Evolutionary conservation across 2,888 invertebrate genomes (phyloP), one percentile per base, ranked within the genome.

Genomic region (Nebria salina): DNA sequence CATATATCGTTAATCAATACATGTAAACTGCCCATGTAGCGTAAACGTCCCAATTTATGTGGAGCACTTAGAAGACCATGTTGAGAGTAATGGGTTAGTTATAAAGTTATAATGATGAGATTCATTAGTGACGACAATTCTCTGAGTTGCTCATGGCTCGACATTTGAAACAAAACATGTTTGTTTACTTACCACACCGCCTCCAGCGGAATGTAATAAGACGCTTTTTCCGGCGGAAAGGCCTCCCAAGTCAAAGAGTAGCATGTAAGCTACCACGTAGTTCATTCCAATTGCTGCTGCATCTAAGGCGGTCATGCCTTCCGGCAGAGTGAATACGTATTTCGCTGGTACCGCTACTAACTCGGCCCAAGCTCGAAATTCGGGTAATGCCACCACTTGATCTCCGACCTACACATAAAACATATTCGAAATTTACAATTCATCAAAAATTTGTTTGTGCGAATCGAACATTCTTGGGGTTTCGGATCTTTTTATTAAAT

Each of bases 331-430:
- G 90, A 94, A 96, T 83, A 96, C 95, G 85, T 93, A 93, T 86
- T 94, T 93, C n/a, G 94, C 93, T 2, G 95, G 94, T 26, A 96
- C 95, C 1, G 93, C 90, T 7, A 95, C 95, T 82, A 95, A 90
- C 89, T 97, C 97, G 7, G 96, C 95, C 96, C 96, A 97, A 2
- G 96, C 96, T 85, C 92, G 92, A 90, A 94, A 95, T 89, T 97
- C 96, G 0, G 95, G 95, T 82, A 97, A 91, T 0, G 95, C 96
- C 9, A 96, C 95, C 20, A 97, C 97, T 87, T 93, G 92, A 87
- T 95, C 95, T 72, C 95, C 95, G 84, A 95, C 92, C 95, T 95
- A 86, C 86, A 83, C 80, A 83, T 82, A 84, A 77, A 76, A 54
- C 34, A 34, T 34, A 34, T 20, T 20, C 20, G 20, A 20, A 20